A percentile compares a stretch with the other conserved stretches of the same genome.
These are phyloP conservation scores for Lycia hirtaria DNA, from an alignment of 2,888 invertebrate genomes.

Conservation along the genomic window DNA sequence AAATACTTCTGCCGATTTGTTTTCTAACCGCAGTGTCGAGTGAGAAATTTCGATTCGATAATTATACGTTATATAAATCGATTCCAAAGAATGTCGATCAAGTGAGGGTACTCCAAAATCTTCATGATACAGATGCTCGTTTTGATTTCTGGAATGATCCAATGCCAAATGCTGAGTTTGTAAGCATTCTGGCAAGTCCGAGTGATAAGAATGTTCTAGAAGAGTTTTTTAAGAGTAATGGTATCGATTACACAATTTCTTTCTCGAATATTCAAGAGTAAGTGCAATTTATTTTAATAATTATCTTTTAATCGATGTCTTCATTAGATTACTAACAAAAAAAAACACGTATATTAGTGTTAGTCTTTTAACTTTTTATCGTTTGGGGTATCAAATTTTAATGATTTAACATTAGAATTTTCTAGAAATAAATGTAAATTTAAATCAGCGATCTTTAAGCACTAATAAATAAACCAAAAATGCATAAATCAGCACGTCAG, in stretches of 20 bases:
- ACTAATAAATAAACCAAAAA: too few relatives aligned
- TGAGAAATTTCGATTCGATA: constrained; percentile 66
- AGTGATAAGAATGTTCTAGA: constrained; percentile 63
- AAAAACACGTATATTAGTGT: too few relatives aligned
- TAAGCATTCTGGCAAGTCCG: constrained; percentile 76
- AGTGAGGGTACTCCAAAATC: constrained; percentile 71
- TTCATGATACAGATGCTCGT: constrained; percentile 68
- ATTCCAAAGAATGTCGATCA: constrained; percentile 78
- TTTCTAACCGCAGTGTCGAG: constrained; percentile 31
- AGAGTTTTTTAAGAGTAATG: constrained; percentile 57
- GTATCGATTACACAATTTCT: constrained; percentile 69
- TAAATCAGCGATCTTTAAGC: too few relatives aligned
- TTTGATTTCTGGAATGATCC: constrained; percentile 79
- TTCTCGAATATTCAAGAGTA: constrained; percentile 81
- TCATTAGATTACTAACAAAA: too few relatives aligned
- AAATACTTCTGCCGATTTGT: constrained; percentile 36
- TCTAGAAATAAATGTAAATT: too few relatives aligned
- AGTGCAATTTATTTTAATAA: constrained; percentile 45
- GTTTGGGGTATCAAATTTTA: too few relatives aligned
- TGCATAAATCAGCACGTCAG: too few relatives aligned
- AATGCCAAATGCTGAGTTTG: constrained; percentile 56
- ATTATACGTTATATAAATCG: constrained; percentile 82
- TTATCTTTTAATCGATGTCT: too few relatives aligned
- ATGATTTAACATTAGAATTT: too few relatives aligned
- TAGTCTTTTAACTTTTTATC: too few relatives aligned